Evolutionary conservation across 2,113 vertebrate species (phyloP).

Genomic region (Melanerpes formicivorus): DNA sequence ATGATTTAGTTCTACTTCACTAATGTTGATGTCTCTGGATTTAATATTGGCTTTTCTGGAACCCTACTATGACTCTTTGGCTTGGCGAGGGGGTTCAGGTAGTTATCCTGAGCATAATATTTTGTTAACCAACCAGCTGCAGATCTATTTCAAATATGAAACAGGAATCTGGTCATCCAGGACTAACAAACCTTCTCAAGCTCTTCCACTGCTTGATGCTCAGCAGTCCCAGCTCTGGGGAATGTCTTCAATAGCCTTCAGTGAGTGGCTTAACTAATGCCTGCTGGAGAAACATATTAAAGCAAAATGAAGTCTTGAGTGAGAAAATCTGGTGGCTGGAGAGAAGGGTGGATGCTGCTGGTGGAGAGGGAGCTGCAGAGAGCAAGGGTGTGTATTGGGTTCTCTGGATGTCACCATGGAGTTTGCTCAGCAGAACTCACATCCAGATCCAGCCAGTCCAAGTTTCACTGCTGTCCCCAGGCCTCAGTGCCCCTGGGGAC

Average conservation of each 20-base stretch:
- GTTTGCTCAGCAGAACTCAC: not conserved
- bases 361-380: not conserved
- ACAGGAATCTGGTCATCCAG: constrained; percentile 22
- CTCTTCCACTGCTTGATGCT: not conserved
- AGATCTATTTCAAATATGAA: constrained; percentile 41
- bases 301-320: not conserved
- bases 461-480: not conserved
- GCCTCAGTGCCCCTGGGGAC: not conserved
- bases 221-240: not conserved
- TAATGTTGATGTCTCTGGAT: constrained; percentile 65
- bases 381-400: rapidly evolving
- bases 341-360: not conserved
- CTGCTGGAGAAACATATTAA: constrained; percentile 22
- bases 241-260: not conserved
- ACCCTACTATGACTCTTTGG: constrained; percentile 26
- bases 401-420: not conserved
- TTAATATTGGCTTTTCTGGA: constrained; percentile 61
- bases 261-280: not conserved
- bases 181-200: constrained; percentile 33
- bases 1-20: constrained; percentile 54
- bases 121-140: constrained; percentile 34
- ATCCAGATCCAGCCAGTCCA: not conserved
- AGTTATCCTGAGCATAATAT: constrained; percentile 56
- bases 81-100: constrained; percentile 27
- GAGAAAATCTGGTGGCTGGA: not conserved